Evolutionary conservation across 2,797 vertebrate species (phyloP).

Genomic region (Antrozous pallidus): DNA sequence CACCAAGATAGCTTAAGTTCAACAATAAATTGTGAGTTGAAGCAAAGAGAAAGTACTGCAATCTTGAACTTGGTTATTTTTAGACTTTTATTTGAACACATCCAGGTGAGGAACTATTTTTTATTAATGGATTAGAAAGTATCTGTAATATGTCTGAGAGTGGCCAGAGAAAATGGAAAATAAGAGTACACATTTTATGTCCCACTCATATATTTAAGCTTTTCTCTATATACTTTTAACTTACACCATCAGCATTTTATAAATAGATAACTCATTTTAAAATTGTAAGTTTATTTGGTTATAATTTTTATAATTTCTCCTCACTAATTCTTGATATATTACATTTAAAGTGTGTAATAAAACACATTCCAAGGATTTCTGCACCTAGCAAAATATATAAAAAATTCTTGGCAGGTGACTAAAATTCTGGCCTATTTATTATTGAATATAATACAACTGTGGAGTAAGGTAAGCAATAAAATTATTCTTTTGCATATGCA

Average conservation of each 20-base stretch:
- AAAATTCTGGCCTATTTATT: neutral
- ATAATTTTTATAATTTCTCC: constrained; percentile 62
- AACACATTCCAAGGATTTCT: constrained; percentile 38
- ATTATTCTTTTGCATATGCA: neutral
- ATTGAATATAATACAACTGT: constrained; percentile 11
- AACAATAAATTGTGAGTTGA: constrained; percentile 54
- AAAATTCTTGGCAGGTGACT: constrained; percentile 31
- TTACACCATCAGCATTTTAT: constrained; percentile 49
- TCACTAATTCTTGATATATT: constrained; percentile 30
- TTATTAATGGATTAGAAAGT: constrained; percentile 61
- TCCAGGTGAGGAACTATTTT: constrained; percentile 40
- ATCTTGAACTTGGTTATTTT: constrained; percentile 43
- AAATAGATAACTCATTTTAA: constrained; percentile 56
- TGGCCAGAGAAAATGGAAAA: constrained; percentile 39
- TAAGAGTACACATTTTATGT: neutral
- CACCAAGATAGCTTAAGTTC: neutral
- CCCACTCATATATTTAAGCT: constrained; percentile 30
- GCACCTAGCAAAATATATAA: constrained; percentile 39
- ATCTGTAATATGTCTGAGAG: constrained; percentile 11
- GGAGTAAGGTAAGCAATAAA: neutral
- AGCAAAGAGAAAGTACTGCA: constrained; percentile 21
- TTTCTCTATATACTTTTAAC: constrained; percentile 9
- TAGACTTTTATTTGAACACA: constrained; percentile 59
- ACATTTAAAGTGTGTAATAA: constrained; percentile 48
- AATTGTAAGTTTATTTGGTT: constrained; percentile 31